Evolutionary conservation across 2,888 invertebrate genomes (phyloP), one percentile per base, ranked within the genome.

Genomic region (Chrysomela aeneicollis): DNA sequence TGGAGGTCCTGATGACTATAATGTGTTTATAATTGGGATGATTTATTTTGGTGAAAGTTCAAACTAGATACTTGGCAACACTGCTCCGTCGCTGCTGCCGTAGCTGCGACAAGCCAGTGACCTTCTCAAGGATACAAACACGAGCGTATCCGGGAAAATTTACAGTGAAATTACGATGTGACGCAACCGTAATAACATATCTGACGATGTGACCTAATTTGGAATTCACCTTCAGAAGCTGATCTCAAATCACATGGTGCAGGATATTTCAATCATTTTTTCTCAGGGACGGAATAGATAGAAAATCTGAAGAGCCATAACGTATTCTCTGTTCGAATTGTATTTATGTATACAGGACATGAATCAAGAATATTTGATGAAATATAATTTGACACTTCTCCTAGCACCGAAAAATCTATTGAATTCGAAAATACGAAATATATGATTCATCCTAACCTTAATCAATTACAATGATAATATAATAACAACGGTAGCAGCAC

Each of bases 81-180:
- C 69, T 74, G 72, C 72, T 72, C 73, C 71, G 74, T 74, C 68
- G 70, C 66, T 71, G 15, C 4, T 42, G 42, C 15, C 12, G 72
- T 76, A 75, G 77, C 72, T 75, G 76, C 77, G 78, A 78, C 79
- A 77, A 77, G 80, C 77, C 80, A 81, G 79, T 80, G 80, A 81
- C 80, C 81, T 81, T 81, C 79, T 79, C 79, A 81, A 81, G 81
- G 81, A 78, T 79, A 79, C 76, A 21, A 18, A 57, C 57, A 57
- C 30, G 32, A 26, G 57, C 57, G 57, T 57, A 46, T 37, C 22
- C n/a, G 17, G 26, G 22, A 46, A 26, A 18, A 18, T 12, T 54
- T 42, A 3, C 4, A 42, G 42, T 42, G 42, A 42, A 42, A 42
- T 42, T 42, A 42, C 42, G 42, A n/a, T 42, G 6, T 42, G 42